Evolutionary conservation across 2,888 invertebrate genomes (phyloP), one percentile per base, ranked within the genome.

Genomic region (Lomographa bimaculata): DNA sequence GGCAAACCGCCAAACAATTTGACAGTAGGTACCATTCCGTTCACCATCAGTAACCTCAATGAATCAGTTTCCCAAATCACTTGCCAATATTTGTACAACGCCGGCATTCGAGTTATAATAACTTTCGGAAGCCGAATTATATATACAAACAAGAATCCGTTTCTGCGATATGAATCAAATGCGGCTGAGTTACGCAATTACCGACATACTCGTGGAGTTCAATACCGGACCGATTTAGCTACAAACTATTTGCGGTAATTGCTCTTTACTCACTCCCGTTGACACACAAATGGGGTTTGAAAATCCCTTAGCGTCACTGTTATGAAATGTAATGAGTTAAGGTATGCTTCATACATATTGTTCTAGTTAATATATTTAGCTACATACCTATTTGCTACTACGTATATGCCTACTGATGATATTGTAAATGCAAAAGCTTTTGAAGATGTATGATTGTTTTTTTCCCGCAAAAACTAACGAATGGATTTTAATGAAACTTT

Each of bases 181-280:
- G 40, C 36, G 18, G 43, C 35, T 28, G 56, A 58, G 53, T 54
- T 53, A 48, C 46, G 50, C 65, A 65, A 67, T 64, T 69, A 30
- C n/a, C n/a, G n/a, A n/a, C n/a, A n/a, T n/a, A n/a, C 25, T 32
- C 39, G 16, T 14, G 8, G 24, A 24, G 34, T 28, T 34, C 59
- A 73, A 70, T 64, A 55, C 50, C 57, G 47, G 60, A 64, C 68
- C 29, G 52, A 75, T 72, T 71, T 70, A 74, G 68, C 63, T 44
- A 52, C 39, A 50, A 58, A 55, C 60, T 35, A 65, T 60, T 64
- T 62, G 35, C 50, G 41, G 50, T 68, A 29, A 5, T 30, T 6
- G 24, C n/a, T 12, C 12, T 34, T 11, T 20, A 30, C 25, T 17
- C 23, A 26, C 19, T 7, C 19, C 8, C 4, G 27, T 11, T 39